Base-by-base conservation (phyloP, 2,797 vertebrate species). In the Syngnathus rostellatus region DNA sequence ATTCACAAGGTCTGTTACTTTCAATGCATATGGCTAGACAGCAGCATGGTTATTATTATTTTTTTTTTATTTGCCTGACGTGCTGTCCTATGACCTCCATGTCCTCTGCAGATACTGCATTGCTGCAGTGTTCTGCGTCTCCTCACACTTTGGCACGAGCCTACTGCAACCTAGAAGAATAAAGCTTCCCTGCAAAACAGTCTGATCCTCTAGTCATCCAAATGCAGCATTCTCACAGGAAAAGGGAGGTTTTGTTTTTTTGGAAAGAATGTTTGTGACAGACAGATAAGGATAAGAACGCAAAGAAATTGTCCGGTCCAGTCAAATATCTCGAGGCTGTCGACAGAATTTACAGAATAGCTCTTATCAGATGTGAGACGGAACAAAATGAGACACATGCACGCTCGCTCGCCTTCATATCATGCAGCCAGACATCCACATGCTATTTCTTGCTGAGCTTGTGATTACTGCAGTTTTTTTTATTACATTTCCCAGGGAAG, bases 281-380 rank as follows among this genome's bases (percentile, higher is more conserved):
- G 45, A 64, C 64, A 72, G 81, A 85, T 74, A 74, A 74, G 73
- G 65, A 65, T 40, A 69, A 50, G 57, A 59, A 71, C 61, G 45
- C 39, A 70, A 62, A 70, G 62, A 64, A 64, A 69, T 74, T 65
- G 54, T 66, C 40, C 63, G 76, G 66, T 76, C 66, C 66, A 81
- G 75, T 77, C 73, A 77, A 78, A 66, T 66, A 78, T 80, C 75
- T 83, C 25, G 25, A 57, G 55, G 55, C 55, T 57, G 77, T 69
- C 38, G 11, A 67, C 68, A 78, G 76, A 80, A 77, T 81, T 74
- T 73, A 70, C 66, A 79, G 62, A 74, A 69, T 53, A 72, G 75
- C 59, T 81, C 80, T 80, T 82, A 84, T 87, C 80, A 83, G 81
- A 82, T 82, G 68, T 67, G 58, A 40, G 69, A 68, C 51, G 67